Conservation (phyloP, 2,113 vertebrate genomes). For the Channa argus region DNA sequence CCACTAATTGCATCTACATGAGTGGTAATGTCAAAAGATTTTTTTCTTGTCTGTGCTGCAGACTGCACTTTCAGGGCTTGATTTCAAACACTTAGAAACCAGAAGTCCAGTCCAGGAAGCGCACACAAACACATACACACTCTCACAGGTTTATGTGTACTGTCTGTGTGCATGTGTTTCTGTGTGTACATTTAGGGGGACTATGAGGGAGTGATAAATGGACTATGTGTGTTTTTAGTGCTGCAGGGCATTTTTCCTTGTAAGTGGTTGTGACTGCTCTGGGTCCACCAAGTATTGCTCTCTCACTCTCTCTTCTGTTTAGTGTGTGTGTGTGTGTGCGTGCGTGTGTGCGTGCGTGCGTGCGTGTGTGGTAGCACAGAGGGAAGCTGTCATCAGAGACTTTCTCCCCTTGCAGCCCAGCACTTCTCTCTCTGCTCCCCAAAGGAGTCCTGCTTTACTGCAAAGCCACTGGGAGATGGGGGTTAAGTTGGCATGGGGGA, state of each 20-base stretch:
- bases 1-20: constrained; percentile 57
- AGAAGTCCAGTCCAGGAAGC: constrained; percentile 26
- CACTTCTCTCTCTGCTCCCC: constrained; percentile 29
- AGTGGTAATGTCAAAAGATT: constrained; percentile 46
- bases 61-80: constrained; percentile 39
- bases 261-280: constrained; percentile 81
- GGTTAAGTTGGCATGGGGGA: constrained; percentile 14
- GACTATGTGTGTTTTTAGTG: constrained; percentile 74
- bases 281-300: constrained; percentile 61
- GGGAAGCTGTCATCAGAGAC: constrained; percentile 65
- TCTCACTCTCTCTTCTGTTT: constrained; percentile 6
- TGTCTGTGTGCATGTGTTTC: constrained; percentile 6
- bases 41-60: constrained; percentile 42
- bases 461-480: constrained; percentile 44
- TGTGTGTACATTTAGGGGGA: constrained; percentile 30
- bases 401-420: constrained; percentile 53
- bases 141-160: not conserved
- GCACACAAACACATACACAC: constrained; percentile 17
- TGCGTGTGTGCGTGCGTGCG: constrained; percentile 26
- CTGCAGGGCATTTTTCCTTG: constrained; percentile 78
- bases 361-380: constrained; percentile 57
- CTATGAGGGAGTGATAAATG: constrained; percentile 75
- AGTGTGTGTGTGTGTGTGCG: constrained; percentile 23
- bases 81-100: constrained; percentile 56
- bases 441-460: constrained; percentile 48